Percentiles rank a stretch among this genome's conserved stretches.
These are phyloP conservation scores for Paralinhomoeus sp. DNA, from an alignment of 2,888 invertebrate genomes.

Conservation along the genomic window DNA sequence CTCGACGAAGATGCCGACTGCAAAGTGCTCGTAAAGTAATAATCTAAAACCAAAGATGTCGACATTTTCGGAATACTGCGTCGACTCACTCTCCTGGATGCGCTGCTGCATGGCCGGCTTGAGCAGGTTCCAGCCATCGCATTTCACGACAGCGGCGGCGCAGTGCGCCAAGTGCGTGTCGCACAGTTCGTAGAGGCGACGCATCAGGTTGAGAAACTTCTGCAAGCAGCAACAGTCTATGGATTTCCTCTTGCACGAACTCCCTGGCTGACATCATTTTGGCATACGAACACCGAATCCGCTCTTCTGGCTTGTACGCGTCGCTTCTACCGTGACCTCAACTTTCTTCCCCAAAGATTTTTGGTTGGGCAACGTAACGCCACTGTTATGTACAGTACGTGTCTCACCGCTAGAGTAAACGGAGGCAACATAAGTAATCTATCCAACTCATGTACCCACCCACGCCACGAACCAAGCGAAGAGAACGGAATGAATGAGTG, in stretches of 20 bases:
- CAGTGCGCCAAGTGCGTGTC: constrained; percentile 49
- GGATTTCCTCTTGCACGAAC: neutral
- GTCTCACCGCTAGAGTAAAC: no score
- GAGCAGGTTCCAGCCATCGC: constrained; percentile 21
- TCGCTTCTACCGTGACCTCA: no score
- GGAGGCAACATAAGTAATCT: no score
- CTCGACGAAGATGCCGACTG: constrained; percentile 27
- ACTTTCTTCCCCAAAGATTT: no score
- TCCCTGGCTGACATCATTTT: no score
- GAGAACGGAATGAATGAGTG: no score
- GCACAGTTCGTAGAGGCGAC: constrained; percentile 30
- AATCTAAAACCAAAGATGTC: neutral
- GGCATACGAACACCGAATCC: no score
- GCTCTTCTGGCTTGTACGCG: no score
- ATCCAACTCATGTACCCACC: no score
- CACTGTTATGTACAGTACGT: no score
- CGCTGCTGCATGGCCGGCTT: constrained; percentile 18
- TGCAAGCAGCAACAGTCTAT: constrained; percentile 6
- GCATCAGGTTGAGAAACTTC: constrained; percentile 14
- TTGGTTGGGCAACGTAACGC: no score
- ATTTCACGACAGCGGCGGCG: constrained; percentile 31
- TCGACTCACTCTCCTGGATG: constrained; percentile 23
- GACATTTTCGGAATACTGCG: neutral
- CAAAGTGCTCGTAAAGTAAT: constrained; percentile 3
- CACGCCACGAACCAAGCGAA: no score